Base-by-base conservation (phyloP, 2,888 invertebrate species). In the Dicycla oo region DNA sequence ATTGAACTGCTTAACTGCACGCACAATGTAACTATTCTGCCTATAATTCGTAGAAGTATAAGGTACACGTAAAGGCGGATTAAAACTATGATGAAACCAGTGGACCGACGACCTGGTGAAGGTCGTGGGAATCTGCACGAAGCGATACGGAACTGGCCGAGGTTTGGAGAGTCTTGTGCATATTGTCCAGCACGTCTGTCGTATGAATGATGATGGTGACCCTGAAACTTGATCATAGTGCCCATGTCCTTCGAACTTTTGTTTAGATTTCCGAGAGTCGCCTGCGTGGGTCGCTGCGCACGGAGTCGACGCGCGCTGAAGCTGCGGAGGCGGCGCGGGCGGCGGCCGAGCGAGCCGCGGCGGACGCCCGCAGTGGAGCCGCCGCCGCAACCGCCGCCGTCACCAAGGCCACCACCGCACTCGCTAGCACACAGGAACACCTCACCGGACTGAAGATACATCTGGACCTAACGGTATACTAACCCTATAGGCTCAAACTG, bases 231-330 rank as follows among this genome's bases (percentile, higher is more conserved):
- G 2, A 13, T 54, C 7, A 54, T 18, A 68, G 13, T 64, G 11
- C 5, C 38, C 34, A 34, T 34, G 38, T n/a, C 7, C 15, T 8
- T 51, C 11, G 15, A 47, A 57, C 20, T 49, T 20, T 23, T 34
- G 20, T 61, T 69, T 69, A 95, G 95, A 86, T 88, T 56, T 93
- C 94, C 1, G 94, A 94, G 78, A 86, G 77, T 63, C 92, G 91
- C 40, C 88, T 95, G 18, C 94, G 94, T 7, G 95, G 94, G 62
- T 88, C 90, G 2, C 76, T 95, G 2, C 92, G 93, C 10, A 74
- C 83, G 2, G 95, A 94, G 75, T 88, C 92, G 2, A 90, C 89
- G 4, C 91, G 95, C 0, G 94, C 94, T 0, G 95, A 94, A 70
- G 90, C 91, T 0, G 94, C 94, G 10, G 94, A 94, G 67, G 91